Base-by-base conservation (phyloP, 2,888 invertebrate genomes). In the Melinaea menophilus region DNA sequence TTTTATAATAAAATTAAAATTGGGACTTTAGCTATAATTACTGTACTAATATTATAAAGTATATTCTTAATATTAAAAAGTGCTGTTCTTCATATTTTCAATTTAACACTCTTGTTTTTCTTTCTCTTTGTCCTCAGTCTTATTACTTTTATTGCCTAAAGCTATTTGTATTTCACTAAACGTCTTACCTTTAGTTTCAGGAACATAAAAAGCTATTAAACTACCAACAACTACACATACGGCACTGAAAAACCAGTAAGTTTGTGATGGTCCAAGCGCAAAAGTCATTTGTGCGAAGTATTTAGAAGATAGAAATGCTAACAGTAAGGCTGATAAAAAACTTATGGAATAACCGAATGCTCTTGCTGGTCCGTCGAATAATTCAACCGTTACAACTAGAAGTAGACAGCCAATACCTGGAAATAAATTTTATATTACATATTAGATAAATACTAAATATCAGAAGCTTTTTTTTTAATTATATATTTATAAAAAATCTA, bases 181-280 rank as follows among this genome's bases (percentile, higher is more conserved):
- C 13, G 48, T 48, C 7, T 48, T 48, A 13, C 48, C 48, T 48
- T 48, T 48, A 13, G 48, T 48, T 48, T 48, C 48, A 13, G 48
- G 48, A 13, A 48, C 22, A 48, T 13, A 48, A 48, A 13, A 3
- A 5, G 22, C 22, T 48, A 48, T 48, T 48, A 48, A 48, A n/a
- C 0, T 22, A 48, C 48, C n/a, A 48, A 48, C 13, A 48, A 48
- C 7, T 13, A 48, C n/a, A 48, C 48, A 48, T 9, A 48, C 13
- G 4, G 3, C 48, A 48, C 48, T 48, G 13, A 48, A 48, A 48
- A 48, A 13, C 48, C 48, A 48, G 22, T 48, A 48, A 13, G 48
- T 48, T 13, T n/a, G n/a, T 3, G 48, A 48, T 13, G 48, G 48
- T n/a, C 48, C 48, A 48, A 48, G 22, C 13, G 48, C 48, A 5